Conservation (phyloP, 2,113 vertebrate species). For the Anoplopoma fimbria region DNA sequence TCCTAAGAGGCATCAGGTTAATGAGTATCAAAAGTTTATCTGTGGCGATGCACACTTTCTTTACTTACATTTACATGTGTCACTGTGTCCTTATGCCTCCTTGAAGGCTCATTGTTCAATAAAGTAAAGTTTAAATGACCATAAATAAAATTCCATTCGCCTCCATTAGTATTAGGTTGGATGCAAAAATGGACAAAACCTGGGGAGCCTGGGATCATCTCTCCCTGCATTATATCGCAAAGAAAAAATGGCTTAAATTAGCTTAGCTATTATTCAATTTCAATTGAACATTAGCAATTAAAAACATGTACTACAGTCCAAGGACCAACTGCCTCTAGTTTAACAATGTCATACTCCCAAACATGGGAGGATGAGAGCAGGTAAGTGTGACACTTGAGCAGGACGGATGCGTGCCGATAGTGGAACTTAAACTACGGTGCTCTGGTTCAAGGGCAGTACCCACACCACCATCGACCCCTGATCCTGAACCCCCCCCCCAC, state of each 20-base stretch:
- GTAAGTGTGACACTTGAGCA: not conserved
- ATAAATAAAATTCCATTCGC: too few relatives aligned
- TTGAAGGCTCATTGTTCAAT: not conserved
- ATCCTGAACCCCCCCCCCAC: not conserved
- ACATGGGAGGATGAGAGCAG: not conserved
- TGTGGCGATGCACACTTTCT: too few relatives aligned
- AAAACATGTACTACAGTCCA: not conserved
- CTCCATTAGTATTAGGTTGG: too few relatives aligned
- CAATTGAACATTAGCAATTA: not conserved
- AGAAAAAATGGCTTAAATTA: not conserved
- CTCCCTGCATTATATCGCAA: not conserved
- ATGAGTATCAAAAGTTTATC: not conserved
- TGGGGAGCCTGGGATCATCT: not conserved
- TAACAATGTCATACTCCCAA: not conserved
- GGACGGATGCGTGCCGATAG: not conserved
- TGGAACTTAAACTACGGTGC: not conserved
- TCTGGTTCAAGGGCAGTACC: slow-evolving; percentile 7
- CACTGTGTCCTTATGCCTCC: not conserved
- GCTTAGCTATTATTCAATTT: not conserved
- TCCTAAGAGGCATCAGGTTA: too few relatives aligned
- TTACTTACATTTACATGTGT: not conserved
- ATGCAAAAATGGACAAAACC: too few relatives aligned
- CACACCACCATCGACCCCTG: not conserved
- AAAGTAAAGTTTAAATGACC: not conserved
- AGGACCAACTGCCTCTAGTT: not conserved